Evolutionary conservation across 2,888 invertebrate genomes (phyloP).

Genomic region (Rotaria sp.): DNA sequence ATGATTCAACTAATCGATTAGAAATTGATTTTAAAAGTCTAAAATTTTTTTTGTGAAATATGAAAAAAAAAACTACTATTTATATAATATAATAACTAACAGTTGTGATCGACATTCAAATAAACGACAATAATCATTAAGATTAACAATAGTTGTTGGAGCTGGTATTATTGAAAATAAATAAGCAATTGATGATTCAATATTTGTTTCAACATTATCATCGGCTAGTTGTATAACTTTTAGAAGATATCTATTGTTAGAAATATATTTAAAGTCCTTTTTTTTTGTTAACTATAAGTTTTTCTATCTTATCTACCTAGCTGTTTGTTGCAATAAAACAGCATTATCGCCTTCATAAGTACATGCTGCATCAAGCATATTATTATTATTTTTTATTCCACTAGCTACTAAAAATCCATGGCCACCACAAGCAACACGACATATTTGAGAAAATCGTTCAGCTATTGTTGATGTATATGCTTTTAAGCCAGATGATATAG

Average conservation of each 20-base stretch:
- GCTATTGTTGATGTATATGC: slow-evolving; percentile 74
- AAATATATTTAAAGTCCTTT: neutral
- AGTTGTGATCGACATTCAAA: neutral
- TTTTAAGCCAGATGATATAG: slow-evolving; percentile 81
- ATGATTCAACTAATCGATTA: neutral
- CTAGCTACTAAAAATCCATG: slow-evolving; percentile 71
- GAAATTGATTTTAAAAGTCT: neutral
- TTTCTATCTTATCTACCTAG: slow-evolving; percentile 52
- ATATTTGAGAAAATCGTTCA: slow-evolving; percentile 70
- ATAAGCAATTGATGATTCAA: neutral
- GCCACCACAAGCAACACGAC: slow-evolving; percentile 83
- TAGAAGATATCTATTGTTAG: slow-evolving; percentile 55
- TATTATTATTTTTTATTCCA: slow-evolving; percentile 78
- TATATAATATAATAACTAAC: neutral
- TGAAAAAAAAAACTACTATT: neutral
- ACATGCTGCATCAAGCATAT: slow-evolving; percentile 74
- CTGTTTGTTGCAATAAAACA: slow-evolving; percentile 80
- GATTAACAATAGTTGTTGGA: neutral
- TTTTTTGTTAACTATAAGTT: neutral
- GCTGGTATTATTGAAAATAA: neutral
- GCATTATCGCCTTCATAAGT: slow-evolving; percentile 97
- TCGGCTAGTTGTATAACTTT: neutral
- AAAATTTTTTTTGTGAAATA: neutral
- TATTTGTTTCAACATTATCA: neutral
- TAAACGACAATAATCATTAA: neutral